Base-by-base conservation (phyloP, 1,140 invertebrate genomes). In the Brachionus paranguensis region DNA sequence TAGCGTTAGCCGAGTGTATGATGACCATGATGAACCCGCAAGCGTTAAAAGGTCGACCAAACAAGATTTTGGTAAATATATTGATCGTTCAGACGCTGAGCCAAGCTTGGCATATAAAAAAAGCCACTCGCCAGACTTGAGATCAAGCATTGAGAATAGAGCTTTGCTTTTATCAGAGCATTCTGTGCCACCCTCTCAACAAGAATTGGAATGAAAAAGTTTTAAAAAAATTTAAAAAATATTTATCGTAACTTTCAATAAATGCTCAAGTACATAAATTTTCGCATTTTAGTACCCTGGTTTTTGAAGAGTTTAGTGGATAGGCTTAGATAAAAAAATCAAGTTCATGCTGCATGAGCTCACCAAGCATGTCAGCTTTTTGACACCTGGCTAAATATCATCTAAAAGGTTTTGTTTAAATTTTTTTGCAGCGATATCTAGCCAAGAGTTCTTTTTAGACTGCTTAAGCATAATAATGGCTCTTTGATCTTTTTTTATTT, bases 51-150 rank as follows among this genome's bases (percentile, higher is more conserved):
- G 43, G 12, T 12, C 72, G 8, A 76, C 14, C 14, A 24, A 76
- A 50, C 17, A 24, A 29, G n/a, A 27, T n/a, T 20, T 29, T 12
- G 72, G 72, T 76, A 76, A 76, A 76, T 76, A 76, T 76, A 47
- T 29, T 20, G 45, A 76, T 29, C 20, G 20, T 50, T 14, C 10
- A 27, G 45, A 76, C 27, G 43, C 41, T 50, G 45, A 20, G 17
- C 72, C 20, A 50, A 76, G 72, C 72, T 76, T 76, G 68, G 17
- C 29, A 43, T 72, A 72, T 72, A 72, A 72, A 41, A 76, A 76
- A 76, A 76, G 33, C 20, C 43, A 76, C 43, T 27, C 72, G 47
- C 43, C 72, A 27, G 72, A 76, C 47, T 50, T 76, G 24, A 76
- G 45, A 50, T 53, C 72, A 50, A 47, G 33, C 33, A 47, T 76